Evolutionary conservation across 2,797 vertebrate genomes (phyloP), one percentile per base, ranked within the genome.

Genomic region (Eptatretus atami): DNA sequence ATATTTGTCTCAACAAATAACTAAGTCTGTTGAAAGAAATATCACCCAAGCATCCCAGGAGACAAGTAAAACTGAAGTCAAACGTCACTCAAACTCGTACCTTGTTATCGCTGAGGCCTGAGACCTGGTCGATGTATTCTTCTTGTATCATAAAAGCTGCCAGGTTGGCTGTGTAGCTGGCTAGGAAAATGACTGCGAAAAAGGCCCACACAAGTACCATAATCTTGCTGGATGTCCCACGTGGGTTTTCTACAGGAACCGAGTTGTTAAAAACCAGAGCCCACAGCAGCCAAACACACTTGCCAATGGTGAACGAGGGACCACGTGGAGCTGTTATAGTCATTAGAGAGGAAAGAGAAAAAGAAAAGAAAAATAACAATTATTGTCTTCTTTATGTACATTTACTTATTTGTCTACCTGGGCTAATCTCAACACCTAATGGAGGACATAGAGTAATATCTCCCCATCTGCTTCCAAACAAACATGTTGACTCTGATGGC

Each of bases 131-230:
- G 64, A 92, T 84, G 54, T 90, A 93, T 70, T 93, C 84, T 71
- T 90, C 86, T 72, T 93, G 86, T 75, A 90, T 90, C 86, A 92
- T 92, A 74, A 92, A 92, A 70, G 86, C 85, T 0, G 86, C 85
- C 74, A 92, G 77, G 77, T 93, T 90, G 72, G 85, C 86, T 5
- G 86, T 93, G 74, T 93, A 90, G 72, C 85, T 90, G 73, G 86
- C 86, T 65, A 93, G 81, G 73, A 93, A 93, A 75, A 93, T 93
- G 74, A 93, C 86, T 10, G 86, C 86, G 53, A 93, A 93, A 78
- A 93, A 93, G 69, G 86, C 86, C 86, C 86, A 90, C 69, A 93
- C 81, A 73, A 88, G 77, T 68, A 88, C 85, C 84, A 92, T 88
- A 74, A 93, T 87, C 76, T 93, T 93, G 73, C 86, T 92, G 68